Evolutionary conservation across 2,888 invertebrate genomes (phyloP), one percentile per base, ranked within the genome.

Genomic region (Acrobasis repandana): DNA sequence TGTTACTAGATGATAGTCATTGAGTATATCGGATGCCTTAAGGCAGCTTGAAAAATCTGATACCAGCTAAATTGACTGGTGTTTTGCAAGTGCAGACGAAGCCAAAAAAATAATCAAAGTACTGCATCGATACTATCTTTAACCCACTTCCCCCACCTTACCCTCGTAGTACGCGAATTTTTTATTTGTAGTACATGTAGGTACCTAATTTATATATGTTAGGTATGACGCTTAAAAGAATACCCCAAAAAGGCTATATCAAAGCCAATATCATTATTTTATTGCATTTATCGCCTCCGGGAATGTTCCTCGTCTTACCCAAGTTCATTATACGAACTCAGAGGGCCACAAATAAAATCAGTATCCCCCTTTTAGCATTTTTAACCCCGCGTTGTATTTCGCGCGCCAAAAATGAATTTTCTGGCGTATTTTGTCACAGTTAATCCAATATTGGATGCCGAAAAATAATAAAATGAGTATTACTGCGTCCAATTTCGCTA

Each of bases 321-420:
- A 20, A 33, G 47, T 33, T 57, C 46, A 46, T 57, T 34, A 57
- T n/a, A n/a, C 33, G 1, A 49, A 38, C 58, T 49, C 49, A 56
- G 50, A 50, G 43, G 15, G 58, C 15, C 28, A 46, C 51, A 61
- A 61, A 61, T 61, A 58, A 36, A 58, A 62, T 58, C 58, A 62
- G 57, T 49, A 49, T 11, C 58, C 38, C 47, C 36, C 18, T 58
- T 58, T 61, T 47, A 36, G 20, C n/a, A 59, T 59, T 58, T 65
- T 65, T 61, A 52, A 50, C 28, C 49, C 47, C 59, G 61, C 20
- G 47, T 60, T 54, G 51, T 61, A 63, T 60, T 36, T 63, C 54
- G 28, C 18, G 52, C 16, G 54, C 14, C 49, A 51, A 52, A 52
- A 58, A 59, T 52, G 58, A 58, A 56, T 63, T 61, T 56, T 48